Percentiles rank a stretch among this genome's conserved stretches.
These are phyloP conservation scores for Manis javanica DNA, from an alignment of 2,797 vertebrate genomes.

Conservation along the genomic window DNA sequence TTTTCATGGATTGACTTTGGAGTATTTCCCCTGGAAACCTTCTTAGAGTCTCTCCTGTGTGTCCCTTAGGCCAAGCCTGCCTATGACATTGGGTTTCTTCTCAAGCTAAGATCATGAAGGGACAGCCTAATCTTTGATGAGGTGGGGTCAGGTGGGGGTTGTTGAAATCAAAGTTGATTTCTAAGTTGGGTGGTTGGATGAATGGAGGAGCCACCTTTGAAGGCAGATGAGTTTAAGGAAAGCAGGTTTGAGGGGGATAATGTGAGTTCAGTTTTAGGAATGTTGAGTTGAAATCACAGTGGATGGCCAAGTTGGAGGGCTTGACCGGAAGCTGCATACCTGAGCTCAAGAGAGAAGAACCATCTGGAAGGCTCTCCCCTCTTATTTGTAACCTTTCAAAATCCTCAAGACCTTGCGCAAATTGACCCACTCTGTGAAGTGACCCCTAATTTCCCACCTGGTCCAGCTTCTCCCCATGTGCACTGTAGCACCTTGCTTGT, in stretches of 20 bases:
- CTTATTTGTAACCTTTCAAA: neutral
- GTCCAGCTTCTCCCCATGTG: neutral
- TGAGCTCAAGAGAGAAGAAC: neutral
- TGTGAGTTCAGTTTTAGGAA: neutral
- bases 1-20: fast-evolving
- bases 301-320: neutral
- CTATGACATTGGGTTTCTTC: neutral
- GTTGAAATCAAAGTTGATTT: neutral
- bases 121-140: neutral
- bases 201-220: neutral
- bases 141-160: neutral
- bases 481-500: neutral
- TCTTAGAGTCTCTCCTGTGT: neutral
- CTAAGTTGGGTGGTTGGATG: neutral
- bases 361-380: neutral
- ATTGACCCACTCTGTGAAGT: neutral
- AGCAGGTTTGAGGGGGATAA: neutral
- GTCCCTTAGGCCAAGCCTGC: neutral
- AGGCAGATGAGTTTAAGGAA: neutral
- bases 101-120: neutral
- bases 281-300: neutral
- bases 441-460: neutral
- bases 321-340: neutral
- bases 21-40: neutral
- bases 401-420: neutral